A percentile compares a stretch with the other conserved stretches of the same genome.
Conservation (phyloP, 1,140 invertebrate genomes). For the Drosophila pseudoananassae region DNA sequence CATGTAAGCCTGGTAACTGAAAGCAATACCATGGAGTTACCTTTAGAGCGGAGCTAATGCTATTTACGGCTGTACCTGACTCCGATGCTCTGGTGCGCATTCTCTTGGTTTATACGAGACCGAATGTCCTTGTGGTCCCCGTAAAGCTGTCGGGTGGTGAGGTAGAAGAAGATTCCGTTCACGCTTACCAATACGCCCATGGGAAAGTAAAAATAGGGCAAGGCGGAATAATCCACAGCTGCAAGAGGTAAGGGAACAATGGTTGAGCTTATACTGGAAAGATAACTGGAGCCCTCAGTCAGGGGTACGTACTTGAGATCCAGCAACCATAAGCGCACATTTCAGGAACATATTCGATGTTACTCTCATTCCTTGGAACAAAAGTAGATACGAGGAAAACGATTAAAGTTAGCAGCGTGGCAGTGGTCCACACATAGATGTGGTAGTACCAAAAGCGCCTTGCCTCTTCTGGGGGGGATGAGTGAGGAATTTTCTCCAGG, state of each 20-base stretch:
- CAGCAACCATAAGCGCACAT: not conserved
- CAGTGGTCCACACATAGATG: not conserved
- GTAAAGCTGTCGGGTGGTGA: constrained; percentile 86
- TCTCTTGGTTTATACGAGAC: constrained; percentile 2
- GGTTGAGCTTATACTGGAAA: too few relatives aligned
- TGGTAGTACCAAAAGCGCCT: not conserved
- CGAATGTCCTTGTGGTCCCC: constrained; percentile 85
- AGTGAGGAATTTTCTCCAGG: too few relatives aligned
- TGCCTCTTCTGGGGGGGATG: not conserved
- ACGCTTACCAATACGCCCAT: constrained; percentile 33
- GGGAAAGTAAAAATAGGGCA: not conserved
- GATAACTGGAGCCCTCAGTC: too few relatives aligned
- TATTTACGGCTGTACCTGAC: constrained; percentile 16
- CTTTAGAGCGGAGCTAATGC: too few relatives aligned
- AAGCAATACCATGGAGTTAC: constrained; percentile 23
- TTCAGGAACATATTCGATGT: not conserved
- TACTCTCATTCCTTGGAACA: not conserved
- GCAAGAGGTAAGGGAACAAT: not conserved
- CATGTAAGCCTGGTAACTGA: constrained; percentile 87
- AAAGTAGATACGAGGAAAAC: not conserved
- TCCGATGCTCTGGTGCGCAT: constrained; percentile 6
- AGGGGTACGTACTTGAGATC: not conserved
- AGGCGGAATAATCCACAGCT: not conserved
- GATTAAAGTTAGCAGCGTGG: not conserved
- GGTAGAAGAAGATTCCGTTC: constrained; percentile 88